phyloP scores from a whole-genome alignment of 2,113 vertebrate genomes.

The Nesoenas mayeri region DNA sequence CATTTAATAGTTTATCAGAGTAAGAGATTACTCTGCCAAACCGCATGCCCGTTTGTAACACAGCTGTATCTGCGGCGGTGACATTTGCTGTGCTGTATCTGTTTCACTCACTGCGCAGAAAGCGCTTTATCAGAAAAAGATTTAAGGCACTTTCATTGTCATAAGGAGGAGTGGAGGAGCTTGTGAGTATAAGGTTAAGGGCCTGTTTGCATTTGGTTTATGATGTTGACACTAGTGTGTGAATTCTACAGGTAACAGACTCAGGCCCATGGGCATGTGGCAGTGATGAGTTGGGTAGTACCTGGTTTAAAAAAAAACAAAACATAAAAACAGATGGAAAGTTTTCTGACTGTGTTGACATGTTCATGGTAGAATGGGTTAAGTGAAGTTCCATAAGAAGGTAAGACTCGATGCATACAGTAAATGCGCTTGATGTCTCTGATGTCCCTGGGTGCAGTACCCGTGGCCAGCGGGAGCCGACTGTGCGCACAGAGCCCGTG shows the following conservation, averaged over 20 bases:
- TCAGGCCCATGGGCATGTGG: neutral
- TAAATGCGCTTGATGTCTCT: neutral
- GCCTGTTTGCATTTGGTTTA: neutral
- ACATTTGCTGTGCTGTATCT: neutral
- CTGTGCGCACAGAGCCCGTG: neutral
- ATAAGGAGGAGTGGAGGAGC: neutral
- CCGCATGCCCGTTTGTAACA: neutral
- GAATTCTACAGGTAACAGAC: neutral
- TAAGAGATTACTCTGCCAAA: constrained; percentile 16
- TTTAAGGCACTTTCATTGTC: neutral
- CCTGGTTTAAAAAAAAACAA: neutral
- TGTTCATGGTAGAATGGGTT: neutral
- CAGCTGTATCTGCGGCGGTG: neutral
- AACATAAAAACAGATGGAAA: neutral
- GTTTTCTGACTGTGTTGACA: neutral
- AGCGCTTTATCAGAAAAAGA: neutral
- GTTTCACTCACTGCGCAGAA: neutral
- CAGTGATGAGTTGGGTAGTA: neutral
- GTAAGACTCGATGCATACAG: neutral
- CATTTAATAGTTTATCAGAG: neutral
- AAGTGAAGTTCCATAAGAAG: neutral
- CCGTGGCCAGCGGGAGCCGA: fast-evolving
- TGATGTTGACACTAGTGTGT: neutral
- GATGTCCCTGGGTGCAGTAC: fast-evolving
- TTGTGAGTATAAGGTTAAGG: neutral